Base-by-base conservation (phyloP, 2,797 vertebrate species). In the Arremon aurantiirostris region DNA sequence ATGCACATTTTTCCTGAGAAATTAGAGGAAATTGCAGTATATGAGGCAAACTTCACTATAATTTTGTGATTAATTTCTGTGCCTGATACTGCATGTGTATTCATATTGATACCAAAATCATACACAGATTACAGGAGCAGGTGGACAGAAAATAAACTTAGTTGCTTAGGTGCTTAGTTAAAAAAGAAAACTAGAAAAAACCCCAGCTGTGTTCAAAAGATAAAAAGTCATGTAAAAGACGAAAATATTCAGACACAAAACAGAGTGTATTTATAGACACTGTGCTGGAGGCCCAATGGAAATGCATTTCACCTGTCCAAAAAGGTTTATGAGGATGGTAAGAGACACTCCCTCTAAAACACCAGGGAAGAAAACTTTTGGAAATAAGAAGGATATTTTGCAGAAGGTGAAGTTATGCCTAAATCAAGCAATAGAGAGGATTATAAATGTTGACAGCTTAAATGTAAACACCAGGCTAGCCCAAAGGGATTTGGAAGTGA, bases 141-240 rank as follows among this genome's bases (percentile, higher is more conserved):
- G 7, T 21, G 82, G 20, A 3, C 30, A 64, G 17, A 82, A 86
- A 89, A 90, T 9, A 66, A 44, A 57, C 7, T 32, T n/a, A n/a
- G n/a, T n/a, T n/a, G n/a, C n/a, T n/a, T n/a, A n/a, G 0, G 14
- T 50, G 6, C 1, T 63, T 60, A 42, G 46, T 35, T 0, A 26
- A 44, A 35, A 44, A 34, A 18, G 26, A 20, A 39, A 15, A 4
- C 1, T 1, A 32, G 8, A 26, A 26, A 70, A 56, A 56, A 12
- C 1, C 26, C 8, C 12, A 66, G 14, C 20, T 60, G 22, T 49
- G 17, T 86, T 52, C 14, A 61, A 82, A 81, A 89, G 21, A 65
- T 32, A 69, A 86, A 90, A 83, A 52, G 17, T 8, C 7, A 39
- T n/a, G 16, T 71, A 65, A 35, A 60, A 76, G n/a, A 79, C 30